These are phyloP conservation scores for Gari tellinella DNA, from an alignment of 2,888 invertebrate species.

Conservation along the genomic window DNA sequence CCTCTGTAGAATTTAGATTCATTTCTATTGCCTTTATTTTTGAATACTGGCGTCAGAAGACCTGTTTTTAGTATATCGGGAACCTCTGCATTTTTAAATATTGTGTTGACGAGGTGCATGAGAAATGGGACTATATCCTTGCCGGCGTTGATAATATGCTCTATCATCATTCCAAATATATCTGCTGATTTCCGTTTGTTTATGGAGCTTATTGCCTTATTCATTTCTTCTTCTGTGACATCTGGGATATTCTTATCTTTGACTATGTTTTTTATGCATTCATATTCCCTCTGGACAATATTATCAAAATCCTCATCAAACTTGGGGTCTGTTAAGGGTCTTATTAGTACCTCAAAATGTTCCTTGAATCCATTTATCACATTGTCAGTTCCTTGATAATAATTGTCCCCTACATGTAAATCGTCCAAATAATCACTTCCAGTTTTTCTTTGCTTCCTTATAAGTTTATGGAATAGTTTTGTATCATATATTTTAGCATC, in stretches of 20 bases:
- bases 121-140: background rate
- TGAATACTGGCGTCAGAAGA: background rate
- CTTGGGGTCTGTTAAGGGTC: background rate
- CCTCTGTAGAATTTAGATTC: background rate
- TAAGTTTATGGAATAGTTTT: background rate
- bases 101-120: background rate
- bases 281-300: background rate
- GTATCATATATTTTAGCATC: background rate
- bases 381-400: background rate
- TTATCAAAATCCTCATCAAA: background rate
- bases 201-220: conserved; percentile 4
- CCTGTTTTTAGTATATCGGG: conserved; percentile 2
- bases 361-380: background rate
- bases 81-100: background rate
- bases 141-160: background rate
- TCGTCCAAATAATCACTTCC: background rate
- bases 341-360: background rate
- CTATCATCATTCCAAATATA: background rate
- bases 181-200: conserved; percentile 1
- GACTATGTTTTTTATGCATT: background rate
- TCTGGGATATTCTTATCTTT: background rate
- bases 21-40: conserved; percentile 1
- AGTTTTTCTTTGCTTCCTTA: background rate
- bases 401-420: background rate
- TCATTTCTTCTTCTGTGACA: background rate